Evolutionary conservation across 2,797 vertebrate genomes (phyloP), one percentile per base, ranked within the genome.

Genomic region (Mus caroli): DNA sequence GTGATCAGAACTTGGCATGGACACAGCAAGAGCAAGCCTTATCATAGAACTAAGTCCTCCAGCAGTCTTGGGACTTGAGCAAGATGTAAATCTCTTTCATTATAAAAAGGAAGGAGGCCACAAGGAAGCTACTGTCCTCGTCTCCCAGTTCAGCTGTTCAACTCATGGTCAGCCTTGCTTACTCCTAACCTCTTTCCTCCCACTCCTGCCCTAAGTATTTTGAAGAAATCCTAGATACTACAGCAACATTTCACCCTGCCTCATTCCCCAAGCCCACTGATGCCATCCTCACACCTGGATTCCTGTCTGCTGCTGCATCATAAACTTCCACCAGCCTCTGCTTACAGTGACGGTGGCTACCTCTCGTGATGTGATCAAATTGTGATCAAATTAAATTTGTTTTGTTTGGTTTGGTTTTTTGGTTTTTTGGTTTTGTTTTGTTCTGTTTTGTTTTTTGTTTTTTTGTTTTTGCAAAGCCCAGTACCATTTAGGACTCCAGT

Each of bases 351-450:
- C 17, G 10, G 15, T 22, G 7, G 31, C 26, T 71, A n/a, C 50
- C 34, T 43, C 34, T 84, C 34, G 37, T 76, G 43, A 95, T 56
- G n/a, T 73, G 76, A 76, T 87, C 76, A 88, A 77, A 46, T 93
- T 56, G n/a, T 73, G 76, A 76, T 87, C 76, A 88, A 77, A 46
- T 93, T 77, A 8, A 96, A 10, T 31, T 31, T 73, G 89, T 2
- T 31, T 17, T 60, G 43, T 43, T 43, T 43, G 83, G 14, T 28
- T 80, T 40, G 34, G 3, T 64, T 86, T 94, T 91, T 7, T 1
- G 31, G 31, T 46, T 8, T 43, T 80, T n/a, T 37, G 12, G 83
- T 94, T 91, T 71, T 58, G 13, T 84, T 34, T 40, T 60, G 82
- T 94, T n/a, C n/a, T 87, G 14, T 28, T 80, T 40, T 37, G 2